Evolutionary conservation across 2,113 vertebrate genomes (phyloP), one percentile per base, ranked within the genome.

Genomic region (Ptychochromis oligacanthus): DNA sequence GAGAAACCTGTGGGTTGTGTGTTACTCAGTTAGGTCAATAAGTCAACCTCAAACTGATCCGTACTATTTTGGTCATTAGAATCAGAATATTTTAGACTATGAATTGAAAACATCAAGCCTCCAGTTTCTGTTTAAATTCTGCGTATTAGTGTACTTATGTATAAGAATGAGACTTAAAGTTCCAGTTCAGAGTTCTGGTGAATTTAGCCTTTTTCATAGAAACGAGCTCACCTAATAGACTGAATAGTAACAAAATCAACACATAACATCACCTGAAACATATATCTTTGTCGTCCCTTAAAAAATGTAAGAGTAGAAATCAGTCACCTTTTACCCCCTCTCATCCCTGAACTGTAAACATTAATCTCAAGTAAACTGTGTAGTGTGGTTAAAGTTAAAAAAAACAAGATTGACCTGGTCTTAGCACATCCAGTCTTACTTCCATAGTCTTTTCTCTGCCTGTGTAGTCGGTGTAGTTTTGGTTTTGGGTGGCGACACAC

Each of bases 381-480:
- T 54, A 4, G 31, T 1, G 1, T 34, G 28, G 31, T 86, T 12
- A 31, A 77, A 46, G 36, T 7, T 28, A 64, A 77, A 80, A 75
- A 31, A 4, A 11, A n/a, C n/a, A 28, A 78, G 58, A 84, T 75
- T 79, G 56, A 97, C 97, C 97, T 15, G 96, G 93, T 3, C 87
- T 93, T 57, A 98, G 85, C 64, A 95, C 95, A 0, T 97, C 97
- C 1, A 89, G 85, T 40, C 97, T 93, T n/a, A 97, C 83, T 93
- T 97, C 97, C 96, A 97, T 90, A 7, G 91, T 61, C 87, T 98
- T 98, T 79, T 97, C 90, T 4, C 34, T 87, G 55, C 93, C 93
- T 0, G 96, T 93, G 91, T 97, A 97, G 93, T 97, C 97, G 0
- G 6, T 94, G 94, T 97, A 98, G 57, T 88, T 89, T 67, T 96